phyloP scores from a whole-genome alignment of 2,797 vertebrate species.

The Helostoma temminkii region DNA sequence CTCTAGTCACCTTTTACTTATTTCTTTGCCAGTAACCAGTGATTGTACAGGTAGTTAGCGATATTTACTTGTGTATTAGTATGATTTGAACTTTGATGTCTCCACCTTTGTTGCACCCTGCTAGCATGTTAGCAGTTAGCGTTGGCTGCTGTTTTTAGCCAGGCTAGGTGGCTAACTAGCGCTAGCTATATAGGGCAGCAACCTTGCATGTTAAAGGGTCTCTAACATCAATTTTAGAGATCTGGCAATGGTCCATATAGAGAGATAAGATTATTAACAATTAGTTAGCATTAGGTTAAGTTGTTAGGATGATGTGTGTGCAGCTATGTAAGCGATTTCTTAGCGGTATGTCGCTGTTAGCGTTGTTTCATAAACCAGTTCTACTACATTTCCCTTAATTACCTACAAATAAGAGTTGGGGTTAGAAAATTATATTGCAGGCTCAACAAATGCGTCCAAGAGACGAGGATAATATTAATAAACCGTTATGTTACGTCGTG shows the following conservation, averaged over 20 bases:
- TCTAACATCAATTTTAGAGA: background rate
- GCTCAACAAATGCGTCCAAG: background rate
- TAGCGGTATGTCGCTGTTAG: background rate
- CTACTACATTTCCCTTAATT: too few species aligned
- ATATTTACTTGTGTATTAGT: fast-evolving
- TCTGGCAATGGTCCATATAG: background rate
- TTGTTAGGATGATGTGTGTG: background rate
- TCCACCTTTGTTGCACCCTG: conserved; percentile 40
- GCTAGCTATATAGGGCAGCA: conserved; percentile 20
- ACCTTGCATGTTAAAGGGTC: background rate
- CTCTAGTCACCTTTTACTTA: background rate
- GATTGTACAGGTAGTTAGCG: fast-evolving
- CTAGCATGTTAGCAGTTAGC: conserved; percentile 20
- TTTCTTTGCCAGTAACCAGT: background rate
- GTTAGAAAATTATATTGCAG: too few species aligned
- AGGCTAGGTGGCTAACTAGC: conserved; percentile 10
- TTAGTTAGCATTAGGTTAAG: background rate
- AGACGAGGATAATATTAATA: background rate
- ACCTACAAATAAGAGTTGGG: too few species aligned
- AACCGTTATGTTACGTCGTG: background rate
- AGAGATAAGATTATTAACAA: too few species aligned
- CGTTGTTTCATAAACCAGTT: background rate
- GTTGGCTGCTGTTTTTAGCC: conserved; percentile 34
- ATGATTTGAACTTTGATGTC: too few species aligned
- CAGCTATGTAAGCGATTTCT: background rate